phyloP scores from a whole-genome alignment of 2,113 vertebrate species.

The Galemys pyrenaicus region DNA sequence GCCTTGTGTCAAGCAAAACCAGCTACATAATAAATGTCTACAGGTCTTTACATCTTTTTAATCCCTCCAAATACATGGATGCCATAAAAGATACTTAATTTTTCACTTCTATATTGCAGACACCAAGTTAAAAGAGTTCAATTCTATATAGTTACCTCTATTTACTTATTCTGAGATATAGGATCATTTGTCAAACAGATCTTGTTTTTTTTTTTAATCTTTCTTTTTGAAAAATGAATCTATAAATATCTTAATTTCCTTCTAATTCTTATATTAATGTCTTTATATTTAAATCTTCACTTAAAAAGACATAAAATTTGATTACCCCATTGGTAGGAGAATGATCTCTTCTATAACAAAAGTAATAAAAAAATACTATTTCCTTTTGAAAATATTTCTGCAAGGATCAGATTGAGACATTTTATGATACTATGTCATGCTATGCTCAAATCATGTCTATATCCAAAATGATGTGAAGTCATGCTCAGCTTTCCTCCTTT shows the following conservation, averaged over 20 bases:
- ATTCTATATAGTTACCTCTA: background rate
- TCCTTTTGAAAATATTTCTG: slow-evolving; percentile 40
- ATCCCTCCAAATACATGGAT: background rate
- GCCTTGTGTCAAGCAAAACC: slow-evolving; percentile 14
- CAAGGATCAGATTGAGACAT: background rate
- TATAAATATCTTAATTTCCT: slow-evolving; percentile 22
- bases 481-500: background rate
- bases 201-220: background rate
- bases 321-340: background rate
- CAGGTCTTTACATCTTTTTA: background rate
- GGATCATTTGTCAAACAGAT: background rate
- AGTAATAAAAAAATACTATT: slow-evolving; percentile 14
- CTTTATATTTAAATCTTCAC: background rate
- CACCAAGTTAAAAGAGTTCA: background rate
- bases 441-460: background rate
- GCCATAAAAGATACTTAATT: background rate
- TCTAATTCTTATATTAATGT: slow-evolving; percentile 33
- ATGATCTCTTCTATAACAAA: background rate
- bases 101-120: background rate
- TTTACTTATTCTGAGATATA: background rate
- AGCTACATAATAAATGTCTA: background rate
- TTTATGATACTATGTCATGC: background rate
- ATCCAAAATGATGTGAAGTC: background rate
- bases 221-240: slow-evolving; percentile 17
- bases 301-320: background rate